These are phyloP conservation scores for Phalanger gymnotis DNA, from an alignment of 2,797 vertebrate species.

Conservation along the genomic window DNA sequence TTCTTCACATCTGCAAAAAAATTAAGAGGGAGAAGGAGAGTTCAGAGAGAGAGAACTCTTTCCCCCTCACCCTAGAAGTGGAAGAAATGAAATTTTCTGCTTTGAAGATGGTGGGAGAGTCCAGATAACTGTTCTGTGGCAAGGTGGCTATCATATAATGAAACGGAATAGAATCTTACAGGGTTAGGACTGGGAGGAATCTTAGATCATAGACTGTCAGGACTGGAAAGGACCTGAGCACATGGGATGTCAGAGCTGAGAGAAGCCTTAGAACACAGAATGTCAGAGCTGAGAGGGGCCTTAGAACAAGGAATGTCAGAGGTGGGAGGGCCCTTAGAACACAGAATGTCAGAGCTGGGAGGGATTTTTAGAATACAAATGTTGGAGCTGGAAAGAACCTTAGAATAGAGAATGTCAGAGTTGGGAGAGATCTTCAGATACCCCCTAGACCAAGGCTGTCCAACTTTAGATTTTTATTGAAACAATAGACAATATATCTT, in stretches of 20 bases:
- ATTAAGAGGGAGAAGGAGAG: not conserved
- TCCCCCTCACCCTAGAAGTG: not conserved
- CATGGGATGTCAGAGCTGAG: not conserved
- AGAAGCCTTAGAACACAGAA: not conserved
- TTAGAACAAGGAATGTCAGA: not conserved
- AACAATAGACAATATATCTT: too few species aligned
- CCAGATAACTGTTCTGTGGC: too few species aligned
- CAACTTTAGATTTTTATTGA: too few species aligned
- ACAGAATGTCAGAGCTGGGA: too few species aligned
- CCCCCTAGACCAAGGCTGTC: not conserved
- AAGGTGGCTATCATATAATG: not conserved
- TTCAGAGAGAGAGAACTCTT: not conserved
- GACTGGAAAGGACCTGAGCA: not conserved
- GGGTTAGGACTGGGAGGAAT: not conserved
- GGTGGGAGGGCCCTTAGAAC: not conserved
- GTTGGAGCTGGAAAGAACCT: not conserved
- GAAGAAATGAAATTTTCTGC: not conserved
- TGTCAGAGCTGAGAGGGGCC: too few species aligned
- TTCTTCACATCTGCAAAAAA: not conserved
- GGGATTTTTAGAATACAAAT: too few species aligned
- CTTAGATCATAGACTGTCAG: not conserved
- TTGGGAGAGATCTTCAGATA: not conserved
- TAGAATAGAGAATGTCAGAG: not conserved
- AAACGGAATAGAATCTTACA: not conserved
- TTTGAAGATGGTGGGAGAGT: not conserved